Evolutionary conservation across 2,113 vertebrate genomes (phyloP).

Genomic region (Stigmatopora argus): DNA sequence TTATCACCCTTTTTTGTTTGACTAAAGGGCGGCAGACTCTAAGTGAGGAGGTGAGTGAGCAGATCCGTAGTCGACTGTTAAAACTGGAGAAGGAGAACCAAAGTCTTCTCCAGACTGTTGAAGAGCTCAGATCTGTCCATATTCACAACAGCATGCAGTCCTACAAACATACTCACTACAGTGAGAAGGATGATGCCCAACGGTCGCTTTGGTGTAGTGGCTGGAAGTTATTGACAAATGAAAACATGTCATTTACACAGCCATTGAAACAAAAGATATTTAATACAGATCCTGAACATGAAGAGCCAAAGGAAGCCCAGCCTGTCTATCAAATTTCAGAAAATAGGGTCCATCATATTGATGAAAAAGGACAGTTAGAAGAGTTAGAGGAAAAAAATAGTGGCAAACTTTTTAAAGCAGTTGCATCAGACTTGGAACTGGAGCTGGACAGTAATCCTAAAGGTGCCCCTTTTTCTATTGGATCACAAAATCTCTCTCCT

Average conservation of each 20-base stretch:
- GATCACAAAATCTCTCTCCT: constrained; percentile 26
- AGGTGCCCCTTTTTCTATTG: constrained; percentile 25
- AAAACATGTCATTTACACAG: constrained; percentile 14
- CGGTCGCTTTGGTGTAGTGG: constrained; percentile 2
- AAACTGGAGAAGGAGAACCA: constrained; percentile 94
- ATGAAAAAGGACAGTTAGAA: constrained; percentile 78
- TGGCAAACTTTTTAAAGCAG: constrained; percentile 46
- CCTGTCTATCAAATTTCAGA: constrained; percentile 47
- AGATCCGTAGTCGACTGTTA: constrained; percentile 81
- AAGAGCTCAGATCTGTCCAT: constrained; percentile 51
- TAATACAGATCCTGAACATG: constrained; percentile 27
- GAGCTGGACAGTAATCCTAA: constrained; percentile 67
- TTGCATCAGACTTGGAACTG: constrained; percentile 66
- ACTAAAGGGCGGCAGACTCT: constrained; percentile 70
- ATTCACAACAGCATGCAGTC: constrained; percentile 13
- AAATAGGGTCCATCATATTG: constrained; percentile 56
- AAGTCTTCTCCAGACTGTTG: constrained; percentile 62
- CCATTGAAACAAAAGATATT: constrained; percentile 2
- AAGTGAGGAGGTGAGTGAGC: constrained; percentile 81
- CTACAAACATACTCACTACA: constrained; percentile 13
- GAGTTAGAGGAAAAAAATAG: constrained; percentile 67
- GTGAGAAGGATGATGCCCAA: background rate
- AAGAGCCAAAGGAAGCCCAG: constrained; percentile 20
- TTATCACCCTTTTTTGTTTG: constrained; percentile 22
- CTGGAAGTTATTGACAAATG: constrained; percentile 15